Percentiles rank a stretch among this genome's conserved stretches.
These are phyloP conservation scores for Clarias batrachus DNA, from an alignment of 2,113 vertebrate species.

Conservation along the genomic window DNA sequence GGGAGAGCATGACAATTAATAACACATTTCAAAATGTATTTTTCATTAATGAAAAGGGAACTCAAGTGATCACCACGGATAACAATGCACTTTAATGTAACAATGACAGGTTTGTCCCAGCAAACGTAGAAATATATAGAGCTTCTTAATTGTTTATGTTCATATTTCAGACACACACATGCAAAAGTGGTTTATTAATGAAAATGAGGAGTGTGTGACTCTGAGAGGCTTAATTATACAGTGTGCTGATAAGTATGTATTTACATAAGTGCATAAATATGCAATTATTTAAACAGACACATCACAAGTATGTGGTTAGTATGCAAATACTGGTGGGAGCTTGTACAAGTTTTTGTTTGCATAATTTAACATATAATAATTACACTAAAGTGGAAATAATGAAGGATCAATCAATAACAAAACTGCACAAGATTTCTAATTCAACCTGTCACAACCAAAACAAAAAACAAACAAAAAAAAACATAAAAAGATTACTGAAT, in stretches of 20 bases:
- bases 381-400: background rate
- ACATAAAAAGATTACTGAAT: background rate
- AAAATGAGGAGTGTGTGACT: slow-evolving; percentile 58
- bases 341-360: background rate
- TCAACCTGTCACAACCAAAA: background rate
- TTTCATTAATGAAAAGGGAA: background rate
- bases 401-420: background rate
- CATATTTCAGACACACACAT: slow-evolving; percentile 4
- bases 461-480: background rate
- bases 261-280: slow-evolving; percentile 51
- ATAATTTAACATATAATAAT: slow-evolving; percentile 4
- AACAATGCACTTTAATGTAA: background rate
- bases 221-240: slow-evolving; percentile 48
- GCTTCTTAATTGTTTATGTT: background rate
- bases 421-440: background rate
- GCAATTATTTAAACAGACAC: slow-evolving; percentile 51
- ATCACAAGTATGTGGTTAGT: slow-evolving; percentile 40
- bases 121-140: background rate
- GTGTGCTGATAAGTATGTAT: slow-evolving; percentile 46
- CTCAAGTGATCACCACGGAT: background rate
- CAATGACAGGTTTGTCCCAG: background rate
- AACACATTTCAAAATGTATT: background rate
- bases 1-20: background rate
- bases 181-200: slow-evolving; percentile 46
- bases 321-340: slow-evolving; percentile 40